Conservation (phyloP, 2,113 vertebrate species). For the Collichthys lucidus region DNA sequence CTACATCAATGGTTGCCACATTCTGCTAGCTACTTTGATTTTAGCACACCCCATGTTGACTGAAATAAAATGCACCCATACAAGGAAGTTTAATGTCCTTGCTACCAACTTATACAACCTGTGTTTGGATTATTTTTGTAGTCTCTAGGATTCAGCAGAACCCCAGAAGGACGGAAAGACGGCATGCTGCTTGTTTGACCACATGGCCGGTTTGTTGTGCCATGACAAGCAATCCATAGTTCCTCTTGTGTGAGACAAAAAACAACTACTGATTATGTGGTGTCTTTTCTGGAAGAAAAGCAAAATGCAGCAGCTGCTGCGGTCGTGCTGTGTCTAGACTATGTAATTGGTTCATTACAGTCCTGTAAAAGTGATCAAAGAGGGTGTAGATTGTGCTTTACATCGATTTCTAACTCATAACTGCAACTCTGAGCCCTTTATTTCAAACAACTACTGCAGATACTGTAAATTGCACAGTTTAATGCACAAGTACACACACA, state of each 20-base stretch:
- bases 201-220: constrained; percentile 18
- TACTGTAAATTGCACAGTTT: neutral
- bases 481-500: neutral
- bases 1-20: neutral
- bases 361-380: constrained; percentile 59
- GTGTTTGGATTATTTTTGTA: neutral
- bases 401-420: neutral
- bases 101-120: neutral
- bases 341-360: constrained; percentile 49
- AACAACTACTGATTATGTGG: constrained; percentile 57
- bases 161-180: constrained; percentile 7
- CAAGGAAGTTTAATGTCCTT: neutral
- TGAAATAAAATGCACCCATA: neutral
- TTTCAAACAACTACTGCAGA: neutral
- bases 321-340: constrained; percentile 55
- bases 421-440: constrained; percentile 15
- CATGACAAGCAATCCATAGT: constrained; percentile 38
- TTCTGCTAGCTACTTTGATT: neutral
- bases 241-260: constrained; percentile 43
- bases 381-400: neutral
- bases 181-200: constrained; percentile 15
- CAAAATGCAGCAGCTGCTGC: constrained; percentile 36
- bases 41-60: neutral
- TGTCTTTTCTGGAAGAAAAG: constrained; percentile 22
- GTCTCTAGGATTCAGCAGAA: neutral